Conservation (phyloP, 2,113 vertebrate genomes). For the Ifrita kowaldi region DNA sequence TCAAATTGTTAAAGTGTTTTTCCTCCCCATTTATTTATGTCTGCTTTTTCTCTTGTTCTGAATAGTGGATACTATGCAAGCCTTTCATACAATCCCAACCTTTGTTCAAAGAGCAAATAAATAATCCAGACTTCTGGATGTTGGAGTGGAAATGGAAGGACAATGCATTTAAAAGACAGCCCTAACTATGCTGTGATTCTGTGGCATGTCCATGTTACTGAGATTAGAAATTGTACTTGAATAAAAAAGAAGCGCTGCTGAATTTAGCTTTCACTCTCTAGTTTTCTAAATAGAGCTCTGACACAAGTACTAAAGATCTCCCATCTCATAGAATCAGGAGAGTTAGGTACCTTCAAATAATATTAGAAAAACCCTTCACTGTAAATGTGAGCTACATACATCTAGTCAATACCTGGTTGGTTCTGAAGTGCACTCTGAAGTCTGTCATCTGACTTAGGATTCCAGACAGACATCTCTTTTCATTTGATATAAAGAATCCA, state of each 20-base stretch:
- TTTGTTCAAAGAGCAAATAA: background rate
- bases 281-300: background rate
- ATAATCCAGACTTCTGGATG: background rate
- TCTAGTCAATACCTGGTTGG: background rate
- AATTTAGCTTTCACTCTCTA: background rate
- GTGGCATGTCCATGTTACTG: background rate
- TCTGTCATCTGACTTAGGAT: background rate
- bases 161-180: background rate
- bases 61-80: background rate
- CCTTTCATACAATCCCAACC: background rate
- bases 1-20: background rate
- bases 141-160: background rate
- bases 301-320: background rate
- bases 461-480: background rate
- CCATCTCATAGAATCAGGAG: background rate
- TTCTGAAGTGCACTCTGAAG: background rate
- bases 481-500: background rate
- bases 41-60: background rate
- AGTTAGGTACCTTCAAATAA: background rate
- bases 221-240: background rate
- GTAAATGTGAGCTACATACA: background rate
- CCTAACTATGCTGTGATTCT: background rate
- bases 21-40: background rate
- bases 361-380: background rate
- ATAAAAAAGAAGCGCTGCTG: background rate